Conservation (phyloP, 2,888 invertebrate species). For the Muscina levida region DNA sequence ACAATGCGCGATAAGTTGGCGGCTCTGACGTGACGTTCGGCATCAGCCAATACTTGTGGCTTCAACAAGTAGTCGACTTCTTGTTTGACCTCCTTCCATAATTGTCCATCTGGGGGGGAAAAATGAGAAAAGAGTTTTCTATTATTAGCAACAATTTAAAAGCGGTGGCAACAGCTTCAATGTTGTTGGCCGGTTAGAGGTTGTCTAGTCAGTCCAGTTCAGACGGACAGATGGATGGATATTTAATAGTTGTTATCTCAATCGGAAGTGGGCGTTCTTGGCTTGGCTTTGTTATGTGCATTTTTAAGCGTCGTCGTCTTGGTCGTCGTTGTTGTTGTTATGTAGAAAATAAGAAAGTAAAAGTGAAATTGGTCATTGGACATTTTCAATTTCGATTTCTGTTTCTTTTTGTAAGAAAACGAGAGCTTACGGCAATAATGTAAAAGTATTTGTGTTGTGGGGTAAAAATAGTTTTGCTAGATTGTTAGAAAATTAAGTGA, state of each 20-base stretch:
- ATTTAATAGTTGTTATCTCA: conserved; percentile 12
- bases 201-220: too few species aligned
- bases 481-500: conserved; percentile 29
- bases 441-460: neutral
- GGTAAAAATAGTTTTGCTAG: conserved; percentile 35
- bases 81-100: conserved; percentile 79
- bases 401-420: too few species aligned
- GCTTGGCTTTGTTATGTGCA: conserved; percentile 2
- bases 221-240: conserved; percentile 9
- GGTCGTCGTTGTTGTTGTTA: neutral
- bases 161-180: too few species aligned
- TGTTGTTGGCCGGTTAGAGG: neutral
- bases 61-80: conserved; percentile 87
- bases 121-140: neutral
- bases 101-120: conserved; percentile 73
- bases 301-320: too few species aligned
- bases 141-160: conserved; percentile 41
- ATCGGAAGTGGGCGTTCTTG: conserved; percentile 56
- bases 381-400: conserved; percentile 30
- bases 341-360: conserved; percentile 56
- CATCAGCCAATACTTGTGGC: conserved; percentile 83
- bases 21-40: conserved; percentile 83
- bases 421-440: conserved; percentile 6
- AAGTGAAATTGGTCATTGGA: too few species aligned
- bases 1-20: conserved; percentile 85